These are phyloP conservation scores for Sus cebifrons DNA, from an alignment of 2,797 vertebrate genomes.

Conservation along the genomic window DNA sequence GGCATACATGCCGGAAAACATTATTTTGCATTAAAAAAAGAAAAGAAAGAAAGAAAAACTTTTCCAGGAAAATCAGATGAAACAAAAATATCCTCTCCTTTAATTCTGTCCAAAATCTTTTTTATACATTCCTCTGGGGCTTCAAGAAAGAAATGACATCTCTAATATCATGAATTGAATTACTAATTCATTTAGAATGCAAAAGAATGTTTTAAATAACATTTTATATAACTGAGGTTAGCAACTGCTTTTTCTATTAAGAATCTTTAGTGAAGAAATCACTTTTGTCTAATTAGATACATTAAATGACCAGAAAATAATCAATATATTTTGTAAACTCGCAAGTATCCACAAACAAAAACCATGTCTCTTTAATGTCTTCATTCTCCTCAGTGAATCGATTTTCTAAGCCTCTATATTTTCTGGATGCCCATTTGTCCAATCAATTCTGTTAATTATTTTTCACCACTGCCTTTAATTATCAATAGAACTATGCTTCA, in stretches of 20 bases:
- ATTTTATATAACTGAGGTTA: constrained; percentile 29
- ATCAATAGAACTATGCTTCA: constrained; percentile 39
- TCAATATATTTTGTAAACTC: not conserved
- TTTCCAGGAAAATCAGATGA: constrained; percentile 30
- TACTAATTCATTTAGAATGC: constrained; percentile 52
- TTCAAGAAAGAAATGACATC: not conserved
- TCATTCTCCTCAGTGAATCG: constrained; percentile 12
- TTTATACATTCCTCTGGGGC: not conserved
- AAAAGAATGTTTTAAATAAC: constrained; percentile 9
- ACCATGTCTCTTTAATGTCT: not conserved
- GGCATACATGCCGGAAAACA: not conserved
- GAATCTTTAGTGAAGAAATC: constrained; percentile 5
- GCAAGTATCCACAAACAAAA: constrained; percentile 38
- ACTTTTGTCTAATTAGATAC: constrained; percentile 48
- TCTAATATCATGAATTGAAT: not conserved
- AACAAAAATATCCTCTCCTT: not conserved
- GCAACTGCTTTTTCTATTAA: constrained; percentile 30
- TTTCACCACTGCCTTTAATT: constrained; percentile 41
- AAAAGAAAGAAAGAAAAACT: not conserved
- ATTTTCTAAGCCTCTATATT: not conserved
- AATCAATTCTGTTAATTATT: constrained; percentile 25
- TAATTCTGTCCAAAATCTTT: not conserved
- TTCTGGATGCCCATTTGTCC: not conserved
- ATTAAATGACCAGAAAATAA: constrained; percentile 28
- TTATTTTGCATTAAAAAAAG: not conserved